Evolutionary conservation across 2,888 invertebrate species (phyloP).

Genomic region (Rhopalosiphum nymphaeae): DNA sequence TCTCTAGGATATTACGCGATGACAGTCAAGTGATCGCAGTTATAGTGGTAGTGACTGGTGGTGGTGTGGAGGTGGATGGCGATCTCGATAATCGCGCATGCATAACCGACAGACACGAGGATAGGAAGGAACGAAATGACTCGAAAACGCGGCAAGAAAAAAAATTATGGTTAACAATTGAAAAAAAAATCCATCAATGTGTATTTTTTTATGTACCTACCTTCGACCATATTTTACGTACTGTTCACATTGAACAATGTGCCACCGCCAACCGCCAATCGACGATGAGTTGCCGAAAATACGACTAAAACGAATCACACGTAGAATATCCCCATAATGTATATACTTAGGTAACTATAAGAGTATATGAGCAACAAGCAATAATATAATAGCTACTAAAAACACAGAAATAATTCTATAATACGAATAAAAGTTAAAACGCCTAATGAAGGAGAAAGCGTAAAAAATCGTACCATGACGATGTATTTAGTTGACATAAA

Average conservation of each 20-base stretch:
- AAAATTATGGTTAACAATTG: constrained; percentile 41
- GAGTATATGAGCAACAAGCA: neutral
- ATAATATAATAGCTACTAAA: neutral
- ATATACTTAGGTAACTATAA: constrained; percentile 7
- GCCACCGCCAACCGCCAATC: neutral
- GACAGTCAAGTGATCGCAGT: constrained; percentile 33
- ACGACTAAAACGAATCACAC: constrained; percentile 32
- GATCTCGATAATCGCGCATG: constrained; percentile 61
- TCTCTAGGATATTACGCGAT: constrained; percentile 56
- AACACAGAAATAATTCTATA: constrained; percentile 32
- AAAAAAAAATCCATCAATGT: constrained; percentile 20
- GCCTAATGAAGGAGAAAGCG: constrained; percentile 53
- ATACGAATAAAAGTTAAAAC: neutral
- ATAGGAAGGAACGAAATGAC: constrained; percentile 16
- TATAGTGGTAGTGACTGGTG: neutral
- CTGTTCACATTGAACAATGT: constrained; percentile 4
- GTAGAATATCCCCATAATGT: constrained; percentile 20
- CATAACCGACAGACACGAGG: constrained; percentile 48
- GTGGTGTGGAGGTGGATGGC: neutral
- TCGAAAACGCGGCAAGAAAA: neutral
- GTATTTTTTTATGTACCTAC: constrained; percentile 2
- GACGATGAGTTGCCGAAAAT: constrained; percentile 49
- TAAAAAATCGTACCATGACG: constrained; percentile 42
- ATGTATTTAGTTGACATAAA: constrained; percentile 17
- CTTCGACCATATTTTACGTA: neutral